Evolutionary conservation across 2,888 invertebrate genomes (phyloP), one percentile per base, ranked within the genome.

Genomic region (Sinohyriopsis cumingii): DNA sequence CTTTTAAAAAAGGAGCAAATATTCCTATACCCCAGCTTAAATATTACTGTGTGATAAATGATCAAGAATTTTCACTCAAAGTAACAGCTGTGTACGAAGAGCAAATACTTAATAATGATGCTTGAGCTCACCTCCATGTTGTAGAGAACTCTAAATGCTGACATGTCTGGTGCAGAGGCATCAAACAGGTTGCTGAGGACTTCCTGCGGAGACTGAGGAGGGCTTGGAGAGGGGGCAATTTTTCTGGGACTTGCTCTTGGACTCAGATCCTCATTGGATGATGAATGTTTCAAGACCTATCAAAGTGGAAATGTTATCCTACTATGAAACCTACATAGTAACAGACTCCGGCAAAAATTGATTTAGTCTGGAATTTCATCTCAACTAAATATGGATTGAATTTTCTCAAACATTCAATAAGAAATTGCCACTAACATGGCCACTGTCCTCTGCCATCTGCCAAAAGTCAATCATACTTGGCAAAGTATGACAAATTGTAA

Each of bases 131-230:
- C 91, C 88, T 91, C 91, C 53, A 91, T 81, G 79, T 91, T 91
- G 75, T 91, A 91, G 28, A 91, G 84, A n/a, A 91, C 86, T 72
- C 90, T 87, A 77, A 91, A 91, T 54, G 90, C 87, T 19, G 89
- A 88, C 88, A 90, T 90, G 62, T 87, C 88, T 53, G 84, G 83
- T 33, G 85, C 83, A 28, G 78, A 80, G 62, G 87, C 84, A 81
- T 90, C 90, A 82, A 91, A 89, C 66, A 91, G 77, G 7, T 80
- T 75, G 74, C 86, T 87, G 60, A 91, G 84, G 22, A 86, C 76
- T 55, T 90, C 89, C 73, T 86, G 83, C 7, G 86, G 84, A 19
- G 81, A 70, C 45, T 71, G 74, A 63, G 73, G 73, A 25, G 84
- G 79, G 63, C 81, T 80, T 24, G 78, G 74, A 45, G 85, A 80